A percentile compares a stretch with the other conserved stretches of the same genome.
These are phyloP conservation scores for Dolichotis patagonum DNA, from an alignment of 2,113 vertebrate species.

Conservation along the genomic window DNA sequence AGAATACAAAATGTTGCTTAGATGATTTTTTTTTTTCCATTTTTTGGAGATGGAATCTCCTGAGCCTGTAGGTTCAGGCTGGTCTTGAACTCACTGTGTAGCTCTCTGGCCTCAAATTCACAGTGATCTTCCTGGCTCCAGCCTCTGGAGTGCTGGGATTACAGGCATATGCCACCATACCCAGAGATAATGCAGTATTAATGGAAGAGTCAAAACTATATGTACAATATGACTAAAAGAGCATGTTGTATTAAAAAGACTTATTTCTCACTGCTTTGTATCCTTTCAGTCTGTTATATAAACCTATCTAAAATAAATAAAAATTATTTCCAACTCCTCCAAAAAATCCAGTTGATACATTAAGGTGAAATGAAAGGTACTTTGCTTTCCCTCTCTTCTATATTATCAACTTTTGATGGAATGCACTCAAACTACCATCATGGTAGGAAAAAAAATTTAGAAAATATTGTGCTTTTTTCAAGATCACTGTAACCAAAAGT, in stretches of 20 bases:
- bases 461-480: slow-evolving; percentile 13
- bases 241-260: background rate
- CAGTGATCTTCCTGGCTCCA: background rate
- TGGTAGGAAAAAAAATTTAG: background rate
- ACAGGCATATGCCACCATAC: background rate
- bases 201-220: background rate
- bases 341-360: background rate
- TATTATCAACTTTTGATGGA: background rate
- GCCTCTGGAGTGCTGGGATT: background rate
- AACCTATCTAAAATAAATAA: background rate
- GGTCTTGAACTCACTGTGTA: background rate
- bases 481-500: slow-evolving; percentile 10
- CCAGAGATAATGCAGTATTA: background rate
- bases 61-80: background rate
- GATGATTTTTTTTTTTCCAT: background rate
- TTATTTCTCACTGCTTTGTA: background rate
- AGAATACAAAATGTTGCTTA: slow-evolving; percentile 2
- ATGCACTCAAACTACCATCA: background rate
- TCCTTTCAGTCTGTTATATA: background rate
- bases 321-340: background rate
- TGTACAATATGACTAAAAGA: slow-evolving; percentile 15
- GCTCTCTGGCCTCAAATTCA: background rate
- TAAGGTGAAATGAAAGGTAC: background rate
- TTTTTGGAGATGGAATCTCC: background rate
- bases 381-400: background rate